Evolutionary conservation across 2,113 vertebrate species (phyloP), one percentile per base, ranked within the genome.

Genomic region (Chaenogobius annularis): DNA sequence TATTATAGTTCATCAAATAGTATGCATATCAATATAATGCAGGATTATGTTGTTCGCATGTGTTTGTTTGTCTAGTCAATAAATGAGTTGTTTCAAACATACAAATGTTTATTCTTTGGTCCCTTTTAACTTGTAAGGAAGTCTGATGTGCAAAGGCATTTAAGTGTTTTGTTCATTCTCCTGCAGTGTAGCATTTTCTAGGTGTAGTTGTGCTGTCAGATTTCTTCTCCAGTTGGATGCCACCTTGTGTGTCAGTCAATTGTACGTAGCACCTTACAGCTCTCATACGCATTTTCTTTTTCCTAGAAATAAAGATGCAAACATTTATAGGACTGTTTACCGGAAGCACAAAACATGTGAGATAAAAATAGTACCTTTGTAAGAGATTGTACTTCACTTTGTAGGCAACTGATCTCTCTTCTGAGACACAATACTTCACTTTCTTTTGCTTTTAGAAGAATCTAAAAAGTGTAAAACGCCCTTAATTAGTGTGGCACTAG

Each of bases 341-440:
- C 44, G 12, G 11, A 11, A 46, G n/a, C 3, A 40, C 56, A 7
- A 70, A 55, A 55, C 54, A 58, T 23, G 26, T 31, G 26, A 31
- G 26, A 31, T 1, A 26, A 23, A 14, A 63, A 48, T 68, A 23
- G 0, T 11, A 98, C 97, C 95, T 96, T 96, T 14, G 94, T 94
- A 71, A 98, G 92, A 81, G 89, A 93, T 75, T 95, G 95, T 1
- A 98, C 91, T 87, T 98, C 95, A 10, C 94, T 94, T 67, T 95
- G 94, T n/a, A 99, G 93, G 77, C 96, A 96, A 84, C 92, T 92
- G 65, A 97, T 93, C 89, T 98, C 96, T 82, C 94, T 96, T 76
- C 95, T 95, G 17, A 98, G 92, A 40, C 93, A 96, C 78, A 93
- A 93, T 8, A 97, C 93, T 75, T 98, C 96, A 0, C 95, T 97